Conservation (phyloP, 2,888 invertebrate genomes). For the Cetonia aurata region DNA sequence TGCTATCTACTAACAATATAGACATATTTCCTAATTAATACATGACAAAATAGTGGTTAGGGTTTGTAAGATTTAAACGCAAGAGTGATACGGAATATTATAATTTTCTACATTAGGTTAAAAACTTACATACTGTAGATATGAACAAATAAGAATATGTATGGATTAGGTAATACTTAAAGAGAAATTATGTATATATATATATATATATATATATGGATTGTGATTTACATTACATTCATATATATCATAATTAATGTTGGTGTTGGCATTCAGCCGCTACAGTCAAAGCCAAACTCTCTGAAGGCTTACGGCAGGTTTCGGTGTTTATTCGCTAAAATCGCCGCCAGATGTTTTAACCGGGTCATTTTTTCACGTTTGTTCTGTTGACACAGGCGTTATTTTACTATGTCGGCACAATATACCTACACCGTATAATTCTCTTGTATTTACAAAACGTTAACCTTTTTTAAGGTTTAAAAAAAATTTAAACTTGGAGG, state of each 20-base stretch:
- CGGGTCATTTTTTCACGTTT: constrained; percentile 27
- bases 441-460: no score
- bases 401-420: constrained; percentile 17
- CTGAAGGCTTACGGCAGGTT: constrained; percentile 2
- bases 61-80: no score
- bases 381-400: constrained; percentile 15
- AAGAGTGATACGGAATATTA: no score
- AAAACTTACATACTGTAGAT: no score
- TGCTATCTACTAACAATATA: no score
- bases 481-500: no score
- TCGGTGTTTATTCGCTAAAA: constrained; percentile 21
- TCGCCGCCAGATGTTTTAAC: constrained; percentile 29
- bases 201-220: background rate
- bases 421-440: no score
- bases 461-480: no score
- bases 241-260: constrained; percentile 18
- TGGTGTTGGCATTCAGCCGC: constrained; percentile 14
- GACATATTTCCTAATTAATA: no score
- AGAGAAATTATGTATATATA: background rate
- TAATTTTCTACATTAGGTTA: no score
- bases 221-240: constrained; percentile 23
- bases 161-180: background rate
- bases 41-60: no score
- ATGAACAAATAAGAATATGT: no score
- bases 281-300: constrained; percentile 1